These are phyloP conservation scores for Acanthurus lineatus DNA, from an alignment of 2,797 vertebrate genomes.

Conservation along the genomic window DNA sequence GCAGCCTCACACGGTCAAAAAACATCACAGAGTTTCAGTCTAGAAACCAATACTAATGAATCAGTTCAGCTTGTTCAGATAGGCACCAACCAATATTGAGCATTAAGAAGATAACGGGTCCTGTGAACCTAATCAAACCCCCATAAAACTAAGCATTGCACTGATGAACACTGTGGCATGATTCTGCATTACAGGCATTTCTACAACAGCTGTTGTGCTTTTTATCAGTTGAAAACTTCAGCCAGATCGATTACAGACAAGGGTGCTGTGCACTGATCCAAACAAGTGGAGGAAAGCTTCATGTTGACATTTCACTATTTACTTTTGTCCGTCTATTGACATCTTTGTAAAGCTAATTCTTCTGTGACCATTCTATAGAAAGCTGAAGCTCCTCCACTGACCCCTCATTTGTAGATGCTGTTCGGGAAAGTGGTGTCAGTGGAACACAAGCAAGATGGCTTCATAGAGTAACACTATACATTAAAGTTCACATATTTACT, in stretches of 20 bases:
- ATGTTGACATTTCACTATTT: neutral
- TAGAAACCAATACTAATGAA: neutral
- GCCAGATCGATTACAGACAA: neutral
- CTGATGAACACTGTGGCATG: slow-evolving; percentile 5
- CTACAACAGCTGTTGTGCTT: neutral
- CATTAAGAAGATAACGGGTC: neutral
- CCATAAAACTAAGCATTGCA: neutral
- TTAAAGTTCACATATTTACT: no score
- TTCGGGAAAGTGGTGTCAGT: neutral
- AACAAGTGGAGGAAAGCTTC: slow-evolving; percentile 9
- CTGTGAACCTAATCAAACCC: neutral
- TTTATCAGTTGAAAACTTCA: neutral
- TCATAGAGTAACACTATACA: no score
- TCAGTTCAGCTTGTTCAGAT: neutral
- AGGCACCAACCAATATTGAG: slow-evolving; percentile 11
- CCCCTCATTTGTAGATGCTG: slow-evolving; percentile 1
- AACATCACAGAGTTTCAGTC: neutral
- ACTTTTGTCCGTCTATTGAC: slow-evolving; percentile 21
- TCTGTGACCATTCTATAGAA: neutral
- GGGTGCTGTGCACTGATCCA: neutral
- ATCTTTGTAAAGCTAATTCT: slow-evolving; percentile 11
- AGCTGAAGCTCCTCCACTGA: slow-evolving; percentile 1
- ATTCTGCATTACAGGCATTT: neutral
- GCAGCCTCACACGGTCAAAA: neutral
- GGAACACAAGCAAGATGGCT: no score